phyloP scores from a whole-genome alignment of 2,797 vertebrate species.

The Pseudochirops corinnae region DNA sequence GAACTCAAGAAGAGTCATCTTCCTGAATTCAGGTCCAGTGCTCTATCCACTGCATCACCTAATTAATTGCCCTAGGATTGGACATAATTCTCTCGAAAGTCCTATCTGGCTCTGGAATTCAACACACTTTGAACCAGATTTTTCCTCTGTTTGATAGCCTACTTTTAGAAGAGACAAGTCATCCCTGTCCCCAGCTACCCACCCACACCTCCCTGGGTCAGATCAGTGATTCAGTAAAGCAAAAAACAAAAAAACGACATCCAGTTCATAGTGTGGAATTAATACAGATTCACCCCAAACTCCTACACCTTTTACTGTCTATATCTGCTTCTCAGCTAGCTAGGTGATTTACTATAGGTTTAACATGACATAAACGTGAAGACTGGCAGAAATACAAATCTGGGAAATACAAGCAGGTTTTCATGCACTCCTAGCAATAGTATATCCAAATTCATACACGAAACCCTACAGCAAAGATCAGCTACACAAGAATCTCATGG shows the following conservation, averaged over 20 bases:
- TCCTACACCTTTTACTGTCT: not conserved
- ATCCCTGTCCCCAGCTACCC: not conserved
- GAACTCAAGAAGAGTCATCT: not conserved
- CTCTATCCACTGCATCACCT: not conserved
- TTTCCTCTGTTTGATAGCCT: not conserved
- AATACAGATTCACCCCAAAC: conserved; percentile 12
- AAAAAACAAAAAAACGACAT: conserved; percentile 56
- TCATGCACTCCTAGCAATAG: not conserved
- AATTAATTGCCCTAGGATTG: not conserved
- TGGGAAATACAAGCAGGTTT: not conserved
- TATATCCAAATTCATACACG: not conserved
- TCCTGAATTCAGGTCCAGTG: not conserved
- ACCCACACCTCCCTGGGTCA: not conserved
- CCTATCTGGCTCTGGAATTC: not conserved
- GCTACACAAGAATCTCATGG: not conserved
- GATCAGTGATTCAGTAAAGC: conserved; percentile 16
- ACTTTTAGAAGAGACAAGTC: not conserved
- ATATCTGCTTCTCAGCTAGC: not conserved
- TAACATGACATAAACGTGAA: not conserved
- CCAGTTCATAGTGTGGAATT: conserved; percentile 20
- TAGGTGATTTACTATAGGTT: not conserved
- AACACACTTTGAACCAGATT: conserved; percentile 1
- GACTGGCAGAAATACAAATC: not conserved
- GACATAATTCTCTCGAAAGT: not conserved
- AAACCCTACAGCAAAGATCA: not conserved